These are phyloP conservation scores for Strigamia transsilvanica DNA, from an alignment of 2,888 invertebrate genomes.

Conservation along the genomic window DNA sequence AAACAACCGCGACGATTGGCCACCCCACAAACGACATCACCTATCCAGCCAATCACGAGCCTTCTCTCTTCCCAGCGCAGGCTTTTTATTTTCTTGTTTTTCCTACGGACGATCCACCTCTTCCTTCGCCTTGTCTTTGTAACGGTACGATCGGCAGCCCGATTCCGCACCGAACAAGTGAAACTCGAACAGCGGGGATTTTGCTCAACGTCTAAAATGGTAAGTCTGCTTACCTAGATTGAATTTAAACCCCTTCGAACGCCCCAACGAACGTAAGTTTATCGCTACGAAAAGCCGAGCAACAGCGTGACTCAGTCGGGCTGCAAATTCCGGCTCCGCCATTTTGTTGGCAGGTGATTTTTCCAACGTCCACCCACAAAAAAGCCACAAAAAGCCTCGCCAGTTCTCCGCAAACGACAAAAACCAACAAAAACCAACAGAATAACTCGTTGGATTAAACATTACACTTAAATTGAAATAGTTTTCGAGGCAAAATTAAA, in stretches of 20 bases:
- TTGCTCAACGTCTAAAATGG: slow-evolving; percentile 12
- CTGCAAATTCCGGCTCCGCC: slow-evolving; percentile 4
- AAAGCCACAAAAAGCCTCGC: too few species aligned
- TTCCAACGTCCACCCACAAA: neutral
- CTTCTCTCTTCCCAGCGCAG: neutral
- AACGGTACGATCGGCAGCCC: slow-evolving; percentile 20
- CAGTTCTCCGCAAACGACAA: too few species aligned
- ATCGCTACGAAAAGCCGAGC: neutral
- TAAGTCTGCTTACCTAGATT: neutral
- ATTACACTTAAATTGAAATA: too few species aligned
- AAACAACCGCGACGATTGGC: neutral
- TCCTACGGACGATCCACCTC: neutral
- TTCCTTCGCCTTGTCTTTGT: slow-evolving; percentile 8
- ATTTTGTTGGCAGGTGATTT: slow-evolving; percentile 38
- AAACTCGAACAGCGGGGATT: neutral
- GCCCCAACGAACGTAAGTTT: neutral
- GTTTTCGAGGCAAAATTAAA: too few species aligned
- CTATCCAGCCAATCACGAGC: neutral
- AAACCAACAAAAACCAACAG: too few species aligned
- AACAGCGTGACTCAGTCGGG: neutral
- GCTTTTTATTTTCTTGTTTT: slow-evolving; percentile 24
- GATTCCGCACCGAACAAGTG: neutral
- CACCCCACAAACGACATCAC: neutral
- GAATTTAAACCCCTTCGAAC: neutral
- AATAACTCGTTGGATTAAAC: too few species aligned